phyloP scores from a whole-genome alignment of 2,113 vertebrate species.

The Motacilla alba region DNA sequence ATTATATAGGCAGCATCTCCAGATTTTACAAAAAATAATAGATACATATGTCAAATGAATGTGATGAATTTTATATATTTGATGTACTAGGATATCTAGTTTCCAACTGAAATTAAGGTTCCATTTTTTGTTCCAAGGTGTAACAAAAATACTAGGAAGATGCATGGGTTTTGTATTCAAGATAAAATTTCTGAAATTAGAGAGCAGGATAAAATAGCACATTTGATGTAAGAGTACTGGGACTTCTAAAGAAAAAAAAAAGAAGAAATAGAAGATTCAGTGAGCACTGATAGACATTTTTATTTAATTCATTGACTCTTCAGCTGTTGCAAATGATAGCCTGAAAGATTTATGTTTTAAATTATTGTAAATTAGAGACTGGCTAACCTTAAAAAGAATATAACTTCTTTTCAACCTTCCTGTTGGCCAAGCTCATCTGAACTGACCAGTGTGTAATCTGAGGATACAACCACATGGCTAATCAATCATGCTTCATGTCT shows the following conservation, averaged over 20 bases:
- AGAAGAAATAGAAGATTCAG: not conserved
- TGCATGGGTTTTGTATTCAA: not conserved
- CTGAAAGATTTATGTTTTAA: not conserved
- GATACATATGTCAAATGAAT: not conserved
- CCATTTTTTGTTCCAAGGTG: not conserved
- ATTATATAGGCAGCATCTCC: not conserved
- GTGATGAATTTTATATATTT: not conserved
- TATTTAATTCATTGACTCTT: not conserved
- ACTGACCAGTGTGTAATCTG: not conserved
- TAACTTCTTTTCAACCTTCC: not conserved
- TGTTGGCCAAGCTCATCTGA: not conserved
- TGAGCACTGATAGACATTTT: not conserved
- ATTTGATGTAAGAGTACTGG: not conserved
- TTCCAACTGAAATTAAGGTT: not conserved
- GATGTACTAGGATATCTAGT: not conserved
- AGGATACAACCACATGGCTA: not conserved
- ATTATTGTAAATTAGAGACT: not conserved
- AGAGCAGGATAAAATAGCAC: not conserved
- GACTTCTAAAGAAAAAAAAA: not conserved
- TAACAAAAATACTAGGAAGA: not conserved
- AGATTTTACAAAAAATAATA: not conserved
- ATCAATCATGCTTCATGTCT: not conserved
- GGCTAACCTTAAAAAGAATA: not conserved
- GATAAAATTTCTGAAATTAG: not conserved
- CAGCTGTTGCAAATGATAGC: not conserved